phyloP scores from a whole-genome alignment of 2,888 invertebrate genomes.

The Acanthosepion esculentum region DNA sequence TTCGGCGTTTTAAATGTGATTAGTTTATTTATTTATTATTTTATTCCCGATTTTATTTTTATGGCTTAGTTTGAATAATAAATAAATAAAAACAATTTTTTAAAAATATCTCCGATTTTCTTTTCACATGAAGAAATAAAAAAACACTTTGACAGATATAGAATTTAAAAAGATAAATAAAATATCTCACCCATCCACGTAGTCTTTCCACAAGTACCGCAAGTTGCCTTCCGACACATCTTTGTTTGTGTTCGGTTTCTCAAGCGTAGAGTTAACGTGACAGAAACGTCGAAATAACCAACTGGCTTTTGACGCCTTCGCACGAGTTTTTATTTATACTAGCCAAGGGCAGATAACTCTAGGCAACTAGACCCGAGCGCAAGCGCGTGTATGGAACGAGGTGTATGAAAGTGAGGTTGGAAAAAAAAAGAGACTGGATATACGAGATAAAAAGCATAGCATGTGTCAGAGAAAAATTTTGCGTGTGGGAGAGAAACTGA shows the following conservation, averaged over 20 bases:
- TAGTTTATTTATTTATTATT: too few species aligned
- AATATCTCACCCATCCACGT: slow-evolving; percentile 34
- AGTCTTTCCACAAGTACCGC: slow-evolving; percentile 35
- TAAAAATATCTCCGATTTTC: too few species aligned
- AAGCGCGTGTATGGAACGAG: background rate
- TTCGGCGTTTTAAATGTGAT: too few species aligned
- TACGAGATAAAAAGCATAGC: too few species aligned
- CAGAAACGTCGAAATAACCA: background rate
- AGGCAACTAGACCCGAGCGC: background rate
- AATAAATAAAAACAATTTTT: too few species aligned
- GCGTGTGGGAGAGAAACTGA: too few species aligned
- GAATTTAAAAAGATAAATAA: background rate
- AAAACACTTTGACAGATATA: too few species aligned
- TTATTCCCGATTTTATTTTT: too few species aligned
- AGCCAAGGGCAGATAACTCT: background rate
- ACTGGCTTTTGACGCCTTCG: background rate
- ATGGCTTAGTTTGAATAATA: too few species aligned
- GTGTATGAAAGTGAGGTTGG: background rate
- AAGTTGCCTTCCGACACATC: slow-evolving; percentile 37
- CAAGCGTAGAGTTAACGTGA: background rate
- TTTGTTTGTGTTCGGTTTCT: background rate
- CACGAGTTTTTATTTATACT: background rate
- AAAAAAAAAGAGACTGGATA: background rate
- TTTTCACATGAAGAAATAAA: too few species aligned
- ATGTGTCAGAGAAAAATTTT: too few species aligned